Conservation (phyloP, 2,797 vertebrate species). For the Myiotriccus ornatus region DNA sequence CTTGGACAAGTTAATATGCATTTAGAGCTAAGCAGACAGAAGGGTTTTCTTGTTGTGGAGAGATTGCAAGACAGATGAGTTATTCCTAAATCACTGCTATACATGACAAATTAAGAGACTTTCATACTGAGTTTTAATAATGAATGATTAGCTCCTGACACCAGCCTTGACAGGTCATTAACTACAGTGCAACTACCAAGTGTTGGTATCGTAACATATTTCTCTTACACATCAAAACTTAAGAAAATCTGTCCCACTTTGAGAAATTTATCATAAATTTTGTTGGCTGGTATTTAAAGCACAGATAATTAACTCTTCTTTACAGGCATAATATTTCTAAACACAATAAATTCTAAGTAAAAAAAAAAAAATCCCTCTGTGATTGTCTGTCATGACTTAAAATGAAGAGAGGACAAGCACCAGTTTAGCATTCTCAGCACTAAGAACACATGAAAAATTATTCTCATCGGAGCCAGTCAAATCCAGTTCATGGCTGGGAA, state of each 20-base stretch:
- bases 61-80: constrained; percentile 2
- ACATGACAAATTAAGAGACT: neutral
- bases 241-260: constrained; percentile 31
- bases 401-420: constrained; percentile 61
- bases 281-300: constrained; percentile 46
- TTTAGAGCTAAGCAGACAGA: neutral
- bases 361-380: constrained; percentile 21
- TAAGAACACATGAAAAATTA: constrained; percentile 60
- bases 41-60: constrained; percentile 2
- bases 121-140: neutral
- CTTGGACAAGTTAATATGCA: constrained; percentile 28
- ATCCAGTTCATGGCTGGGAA: constrained; percentile 58
- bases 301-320: constrained; percentile 67
- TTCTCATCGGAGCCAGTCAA: constrained; percentile 48
- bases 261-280: constrained; percentile 45
- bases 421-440: constrained; percentile 48
- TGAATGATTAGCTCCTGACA: constrained; percentile 6
- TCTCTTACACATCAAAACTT: neutral
- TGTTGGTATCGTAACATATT: neutral
- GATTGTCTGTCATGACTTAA: constrained; percentile 62
- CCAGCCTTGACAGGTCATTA: neutral
- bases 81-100: constrained; percentile 5
- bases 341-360: constrained; percentile 59
- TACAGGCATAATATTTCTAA: constrained; percentile 37
- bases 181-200: neutral